Conservation (phyloP, 2,888 invertebrate species). For the Ceriagrion tenellum region DNA sequence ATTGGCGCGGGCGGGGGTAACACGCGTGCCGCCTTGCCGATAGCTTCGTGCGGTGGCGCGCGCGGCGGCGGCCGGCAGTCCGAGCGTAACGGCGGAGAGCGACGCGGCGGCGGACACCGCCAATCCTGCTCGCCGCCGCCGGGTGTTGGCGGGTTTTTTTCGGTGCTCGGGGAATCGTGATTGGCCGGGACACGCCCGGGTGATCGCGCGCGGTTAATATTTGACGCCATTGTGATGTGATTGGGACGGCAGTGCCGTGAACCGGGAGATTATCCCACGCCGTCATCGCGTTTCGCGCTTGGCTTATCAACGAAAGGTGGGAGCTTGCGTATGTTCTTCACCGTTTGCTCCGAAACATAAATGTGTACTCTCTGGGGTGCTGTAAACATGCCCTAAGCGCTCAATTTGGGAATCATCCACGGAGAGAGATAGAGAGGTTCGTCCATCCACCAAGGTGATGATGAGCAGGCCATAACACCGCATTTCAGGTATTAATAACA, state of each 20-base stretch:
- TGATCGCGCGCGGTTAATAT: conserved; percentile 59
- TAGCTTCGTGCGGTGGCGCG: neutral
- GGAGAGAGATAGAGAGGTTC: neutral
- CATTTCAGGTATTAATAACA: neutral
- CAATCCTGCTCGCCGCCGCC: neutral
- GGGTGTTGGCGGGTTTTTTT: conserved; percentile 41
- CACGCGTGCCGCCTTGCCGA: neutral
- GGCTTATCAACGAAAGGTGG: conserved; percentile 22
- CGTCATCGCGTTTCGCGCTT: neutral
- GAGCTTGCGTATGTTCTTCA: neutral
- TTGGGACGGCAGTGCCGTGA: neutral
- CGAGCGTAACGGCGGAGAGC: neutral
- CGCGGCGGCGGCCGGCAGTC: neutral
- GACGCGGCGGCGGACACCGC: neutral
- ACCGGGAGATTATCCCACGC: conserved; percentile 34
- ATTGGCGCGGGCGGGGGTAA: neutral
- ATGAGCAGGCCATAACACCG: neutral
- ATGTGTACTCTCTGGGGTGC: neutral
- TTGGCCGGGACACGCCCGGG: neutral
- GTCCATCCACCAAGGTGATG: conserved; percentile 7
- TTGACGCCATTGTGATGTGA: conserved; percentile 56
- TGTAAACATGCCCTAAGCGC: conserved; percentile 48
- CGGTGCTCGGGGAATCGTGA: neutral
- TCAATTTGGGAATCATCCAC: conserved; percentile 48
- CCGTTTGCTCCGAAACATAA: conserved; percentile 17